Percentiles rank a stretch among this genome's conserved stretches.
phyloP scores from a whole-genome alignment of 2,888 invertebrate species.

The Philopedon plagiatum region DNA sequence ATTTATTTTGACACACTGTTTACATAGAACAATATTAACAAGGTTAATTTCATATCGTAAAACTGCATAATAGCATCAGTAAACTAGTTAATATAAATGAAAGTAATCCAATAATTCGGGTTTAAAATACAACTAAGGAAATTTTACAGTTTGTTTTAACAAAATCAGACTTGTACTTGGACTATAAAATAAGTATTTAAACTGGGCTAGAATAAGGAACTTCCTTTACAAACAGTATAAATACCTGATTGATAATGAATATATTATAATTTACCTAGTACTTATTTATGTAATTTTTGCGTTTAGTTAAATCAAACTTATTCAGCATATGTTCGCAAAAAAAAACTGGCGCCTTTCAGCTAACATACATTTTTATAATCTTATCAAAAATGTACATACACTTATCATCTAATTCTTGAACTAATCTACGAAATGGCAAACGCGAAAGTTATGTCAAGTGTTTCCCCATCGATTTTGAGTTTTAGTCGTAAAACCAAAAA shows the following conservation, averaged over 20 bases:
- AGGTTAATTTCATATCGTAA: constrained; percentile 1
- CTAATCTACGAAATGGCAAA: background rate
- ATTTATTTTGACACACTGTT: background rate
- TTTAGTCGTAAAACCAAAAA: background rate
- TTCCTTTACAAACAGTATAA: background rate
- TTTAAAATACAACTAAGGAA: background rate
- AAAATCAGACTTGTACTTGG: background rate
- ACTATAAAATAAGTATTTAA: background rate
- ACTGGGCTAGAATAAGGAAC: background rate
- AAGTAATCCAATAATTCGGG: background rate
- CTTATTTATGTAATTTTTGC: background rate
- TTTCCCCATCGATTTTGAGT: background rate
- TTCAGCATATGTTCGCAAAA: background rate
- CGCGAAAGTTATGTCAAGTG: background rate
- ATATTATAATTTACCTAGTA: background rate
- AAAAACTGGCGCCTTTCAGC: constrained; percentile 3
- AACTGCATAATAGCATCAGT: background rate
- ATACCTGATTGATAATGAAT: background rate
- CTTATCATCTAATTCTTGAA: constrained; percentile 3
- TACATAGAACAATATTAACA: background rate
- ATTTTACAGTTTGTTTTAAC: background rate
- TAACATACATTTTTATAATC: constrained; percentile 27
- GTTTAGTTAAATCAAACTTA: background rate
- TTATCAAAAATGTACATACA: constrained; percentile 10
- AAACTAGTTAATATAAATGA: background rate